phyloP scores from a whole-genome alignment of 1,140 invertebrate genomes.

The Phymastichus coffea region DNA sequence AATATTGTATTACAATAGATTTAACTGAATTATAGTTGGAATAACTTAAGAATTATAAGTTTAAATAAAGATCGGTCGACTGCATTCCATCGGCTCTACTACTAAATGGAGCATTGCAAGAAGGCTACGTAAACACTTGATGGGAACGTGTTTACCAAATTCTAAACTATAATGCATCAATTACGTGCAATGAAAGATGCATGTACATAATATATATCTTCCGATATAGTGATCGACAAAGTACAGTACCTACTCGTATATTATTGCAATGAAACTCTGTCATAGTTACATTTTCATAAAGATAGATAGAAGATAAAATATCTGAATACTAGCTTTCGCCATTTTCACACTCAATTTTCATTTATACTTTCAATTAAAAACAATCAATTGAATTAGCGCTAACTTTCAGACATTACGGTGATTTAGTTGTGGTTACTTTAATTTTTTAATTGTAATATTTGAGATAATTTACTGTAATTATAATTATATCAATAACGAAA shows the following conservation, averaged over 20 bases:
- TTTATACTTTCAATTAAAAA: no score
- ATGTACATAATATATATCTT: constrained; percentile 21
- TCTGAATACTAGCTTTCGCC: no score
- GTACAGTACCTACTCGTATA: not conserved
- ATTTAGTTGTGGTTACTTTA: no score
- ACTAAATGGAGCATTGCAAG: no score
- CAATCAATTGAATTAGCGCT: no score
- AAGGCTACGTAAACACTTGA: not conserved
- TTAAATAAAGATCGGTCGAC: not conserved
- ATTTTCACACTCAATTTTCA: no score
- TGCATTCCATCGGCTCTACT: not conserved
- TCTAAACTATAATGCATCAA: not conserved
- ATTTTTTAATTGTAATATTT: no score
- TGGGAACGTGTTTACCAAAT: not conserved
- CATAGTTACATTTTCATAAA: constrained; percentile 8
- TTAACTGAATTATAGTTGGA: no score
- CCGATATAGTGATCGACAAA: constrained; percentile 4
- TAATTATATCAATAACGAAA: constrained; percentile 28
- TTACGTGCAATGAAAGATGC: not conserved
- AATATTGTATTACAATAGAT: constrained; percentile 15
- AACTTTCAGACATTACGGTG: no score
- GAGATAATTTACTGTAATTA: no score
- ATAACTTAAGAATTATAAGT: no score
- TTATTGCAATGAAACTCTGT: constrained; percentile 12
- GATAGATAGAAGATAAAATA: not conserved